Base-by-base conservation (phyloP, 2,888 invertebrate species). In the Omphaloscelis lunosa region DNA sequence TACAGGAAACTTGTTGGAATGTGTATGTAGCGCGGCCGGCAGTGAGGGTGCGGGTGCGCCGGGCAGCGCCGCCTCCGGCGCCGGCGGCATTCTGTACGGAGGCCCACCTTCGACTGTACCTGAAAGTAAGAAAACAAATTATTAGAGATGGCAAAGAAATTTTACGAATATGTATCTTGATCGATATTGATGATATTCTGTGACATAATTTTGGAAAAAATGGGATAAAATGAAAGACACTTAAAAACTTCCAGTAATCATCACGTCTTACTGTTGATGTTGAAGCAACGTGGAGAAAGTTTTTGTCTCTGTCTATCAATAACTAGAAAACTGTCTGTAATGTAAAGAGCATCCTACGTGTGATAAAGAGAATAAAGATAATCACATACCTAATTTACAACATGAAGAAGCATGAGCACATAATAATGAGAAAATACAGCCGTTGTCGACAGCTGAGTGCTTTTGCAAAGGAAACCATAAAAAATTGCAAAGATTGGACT, bases 1-100 rank as follows among this genome's bases (percentile, higher is more conserved):
- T 96, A 98, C 98, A 92, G 98, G 98, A 95, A 98, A 98, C 93
- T 98, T 98, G 88, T 97, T 98, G 88, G 98, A 98, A 94, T 98
- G 98, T 48, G 98, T 98, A 93, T 98, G 98, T 29, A 98, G 96
- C 82, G 95, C 97, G 61, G 95, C 92, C 69, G 93, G 92, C 27
- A 92, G 86, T 75, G 95, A 89, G 62, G 97, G 97, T 84, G 97
- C 96, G 75, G 97, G 97, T 17, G 97, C 96, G 74, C 97, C 96
- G 84, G 97, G 95, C 89, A 97, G 95, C 89, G 97, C 97, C 84
- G 97, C 97, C 92, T 97, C 97, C 83, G 97, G 97, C 82, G 97
- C 97, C 82, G 98, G 98, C 86, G 98, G 98, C 98, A 98, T 97
- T 93, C 97, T 97, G 96, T 97, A 97, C 82, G 91, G 97, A 93